Evolutionary conservation across 2,797 vertebrate species (phyloP), one percentile per base, ranked within the genome.

Genomic region (Chromobotia macracanthus): DNA sequence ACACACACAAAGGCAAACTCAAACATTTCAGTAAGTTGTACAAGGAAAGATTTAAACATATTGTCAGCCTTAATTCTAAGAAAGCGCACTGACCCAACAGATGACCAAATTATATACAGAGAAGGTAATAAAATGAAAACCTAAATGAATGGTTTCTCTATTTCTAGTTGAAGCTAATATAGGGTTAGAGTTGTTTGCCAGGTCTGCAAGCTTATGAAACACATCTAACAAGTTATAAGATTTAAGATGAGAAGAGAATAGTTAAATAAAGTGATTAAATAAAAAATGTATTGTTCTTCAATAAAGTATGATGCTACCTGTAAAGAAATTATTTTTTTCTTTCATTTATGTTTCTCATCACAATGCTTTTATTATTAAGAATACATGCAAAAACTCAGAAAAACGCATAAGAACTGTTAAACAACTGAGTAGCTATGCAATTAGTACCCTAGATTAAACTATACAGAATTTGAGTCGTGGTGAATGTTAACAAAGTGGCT

Each of bases 341-440:
- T 73, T 74, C 58, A 58, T 58, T 77, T 44, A 48, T 44, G 72
- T 60, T 78, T 84, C 68, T 83, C 38, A 73, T 56, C 46, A 80
- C 75, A 81, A 83, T 77, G 78, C 79, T 81, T 86, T 86, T 86
- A 86, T 86, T 86, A 76, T 28, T 70, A 72, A 72, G 51, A 68
- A 63, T 73, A 86, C 84, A 86, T 25, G 35, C 63, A 23, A 76
- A 48, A 31, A 53, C 53, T 13, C 60, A 70, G 41, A 2, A 23
- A 25, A 69, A 21, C 0, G 18, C 28, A 46, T 46, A 23, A 18
- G 23, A 55, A 56, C 61, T 58, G 3, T 66, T 53, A 75, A 77
- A 55, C 77, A 28, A 75, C 16, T 16, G 21, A 18, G 53, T 5
- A 69, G 68, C 18, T 48, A 18, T 72, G 46, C 23, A 58, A 46